These are phyloP conservation scores for Dinocampus coccinellae DNA, from an alignment of 2,888 invertebrate genomes.

Conservation along the genomic window DNA sequence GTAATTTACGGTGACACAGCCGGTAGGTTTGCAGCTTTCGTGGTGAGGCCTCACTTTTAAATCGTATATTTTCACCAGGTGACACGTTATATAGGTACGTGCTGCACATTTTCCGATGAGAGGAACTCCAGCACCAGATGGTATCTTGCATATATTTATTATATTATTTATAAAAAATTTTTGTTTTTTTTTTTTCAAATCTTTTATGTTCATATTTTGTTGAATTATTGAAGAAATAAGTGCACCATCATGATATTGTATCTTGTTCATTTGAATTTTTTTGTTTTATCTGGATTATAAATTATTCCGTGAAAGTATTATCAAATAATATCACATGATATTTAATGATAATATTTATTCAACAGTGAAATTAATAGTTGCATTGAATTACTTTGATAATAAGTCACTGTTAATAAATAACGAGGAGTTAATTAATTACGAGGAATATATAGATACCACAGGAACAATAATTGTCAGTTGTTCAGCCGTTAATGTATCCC, in stretches of 20 bases:
- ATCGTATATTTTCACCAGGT: constrained; percentile 10
- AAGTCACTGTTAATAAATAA: background rate
- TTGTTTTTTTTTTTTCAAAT: background rate
- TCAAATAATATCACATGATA: too few relatives aligned
- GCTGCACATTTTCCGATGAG: background rate
- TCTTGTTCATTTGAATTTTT: too few relatives aligned
- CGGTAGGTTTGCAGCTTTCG: constrained; percentile 33
- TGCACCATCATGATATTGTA: too few relatives aligned
- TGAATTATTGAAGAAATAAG: background rate
- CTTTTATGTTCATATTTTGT: background rate
- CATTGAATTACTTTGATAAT: background rate
- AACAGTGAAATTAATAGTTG: background rate
- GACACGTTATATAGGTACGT: constrained; percentile 3
- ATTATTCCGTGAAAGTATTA: too few relatives aligned
- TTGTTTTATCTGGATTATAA: too few relatives aligned
- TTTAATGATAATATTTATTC: background rate
- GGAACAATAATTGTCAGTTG: constrained; percentile 55
- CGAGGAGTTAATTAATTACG: constrained; percentile 53
- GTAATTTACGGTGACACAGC: constrained; percentile 44
- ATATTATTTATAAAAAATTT: background rate
- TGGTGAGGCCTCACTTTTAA: background rate
- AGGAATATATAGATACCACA: constrained; percentile 46
- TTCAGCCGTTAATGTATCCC: constrained; percentile 46
- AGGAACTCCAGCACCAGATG: constrained; percentile 3
- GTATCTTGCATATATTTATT: background rate